Evolutionary conservation across 1,140 invertebrate genomes (phyloP).

Genomic region (Pomacea maculata): DNA sequence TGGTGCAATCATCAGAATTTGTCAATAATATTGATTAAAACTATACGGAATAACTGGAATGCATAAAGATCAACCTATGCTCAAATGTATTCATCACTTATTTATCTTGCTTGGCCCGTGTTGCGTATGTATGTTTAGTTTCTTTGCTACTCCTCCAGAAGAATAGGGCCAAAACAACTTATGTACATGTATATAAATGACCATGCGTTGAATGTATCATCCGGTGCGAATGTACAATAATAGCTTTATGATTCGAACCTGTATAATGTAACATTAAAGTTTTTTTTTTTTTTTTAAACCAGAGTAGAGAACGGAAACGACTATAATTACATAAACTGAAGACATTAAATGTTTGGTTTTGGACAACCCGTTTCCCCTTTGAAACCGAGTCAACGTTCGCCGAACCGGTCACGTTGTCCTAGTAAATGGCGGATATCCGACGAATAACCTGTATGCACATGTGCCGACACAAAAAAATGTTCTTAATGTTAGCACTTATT

Average conservation of each 20-base stretch:
- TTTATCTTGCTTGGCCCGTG: no score
- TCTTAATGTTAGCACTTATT: conserved; percentile 3
- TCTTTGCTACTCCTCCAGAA: no score
- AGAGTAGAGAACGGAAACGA: neutral
- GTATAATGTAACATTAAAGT: neutral
- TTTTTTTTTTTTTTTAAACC: neutral
- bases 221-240: no score
- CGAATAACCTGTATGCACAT: conserved; percentile 5
- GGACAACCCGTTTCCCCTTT: neutral
- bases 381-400: neutral
- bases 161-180: no score
- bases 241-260: neutral
- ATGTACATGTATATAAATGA: no score
- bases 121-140: no score
- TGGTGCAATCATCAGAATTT: no score
- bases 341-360: neutral
- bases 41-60: no score
- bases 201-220: no score
- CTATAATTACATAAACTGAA: neutral
- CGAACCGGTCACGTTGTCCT: neutral
- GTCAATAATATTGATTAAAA: no score
- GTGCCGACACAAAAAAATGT: conserved; percentile 12
- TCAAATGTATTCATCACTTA: no score
- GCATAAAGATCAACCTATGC: no score
- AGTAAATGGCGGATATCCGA: conserved; percentile 32